These are phyloP conservation scores for Drosophila parabipectinata DNA, from an alignment of 1,140 invertebrate species.

Conservation along the genomic window DNA sequence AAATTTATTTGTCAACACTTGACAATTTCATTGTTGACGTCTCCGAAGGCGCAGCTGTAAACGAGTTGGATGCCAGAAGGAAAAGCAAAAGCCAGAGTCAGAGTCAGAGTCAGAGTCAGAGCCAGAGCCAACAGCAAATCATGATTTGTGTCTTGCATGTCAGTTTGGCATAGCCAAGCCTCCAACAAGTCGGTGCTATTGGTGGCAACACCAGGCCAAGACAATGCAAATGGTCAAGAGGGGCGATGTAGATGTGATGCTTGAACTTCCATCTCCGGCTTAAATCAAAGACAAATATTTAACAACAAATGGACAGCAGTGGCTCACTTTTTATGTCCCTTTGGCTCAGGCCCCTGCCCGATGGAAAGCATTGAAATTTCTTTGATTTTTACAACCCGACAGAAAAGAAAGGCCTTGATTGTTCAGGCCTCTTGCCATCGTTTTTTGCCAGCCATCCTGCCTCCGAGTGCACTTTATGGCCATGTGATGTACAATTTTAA, in stretches of 20 bases:
- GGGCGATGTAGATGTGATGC: constrained; percentile 35
- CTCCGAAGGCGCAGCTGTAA: constrained; percentile 57
- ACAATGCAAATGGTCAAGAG: constrained; percentile 57
- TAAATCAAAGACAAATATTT: constrained; percentile 81
- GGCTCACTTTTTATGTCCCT: background rate
- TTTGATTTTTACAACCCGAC: constrained; percentile 18
- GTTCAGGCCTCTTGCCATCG: constrained; percentile 1
- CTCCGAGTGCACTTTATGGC: constrained; percentile 18
- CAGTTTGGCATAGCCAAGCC: constrained; percentile 55
- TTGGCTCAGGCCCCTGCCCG: background rate
- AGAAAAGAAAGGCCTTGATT: constrained; percentile 7
- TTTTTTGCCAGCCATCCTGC: background rate
- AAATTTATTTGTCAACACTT: constrained; percentile 84
- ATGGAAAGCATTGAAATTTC: constrained; percentile 23
- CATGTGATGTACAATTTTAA: constrained; percentile 27
- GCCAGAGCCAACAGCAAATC: constrained; percentile 56
- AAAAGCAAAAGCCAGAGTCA: constrained; percentile 1
- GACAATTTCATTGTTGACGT: constrained; percentile 83
- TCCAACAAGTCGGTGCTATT: constrained; percentile 16
- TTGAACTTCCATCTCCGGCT: constrained; percentile 53
- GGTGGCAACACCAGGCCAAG: constrained; percentile 38
- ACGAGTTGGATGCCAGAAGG: constrained; percentile 32
- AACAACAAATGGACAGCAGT: constrained; percentile 43
- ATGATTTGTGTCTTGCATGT: constrained; percentile 74
- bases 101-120: background rate